A percentile compares a stretch with the other conserved stretches of the same genome.
Evolutionary conservation across 2,888 invertebrate species (phyloP).

Genomic region (Lepas anatifera): DNA sequence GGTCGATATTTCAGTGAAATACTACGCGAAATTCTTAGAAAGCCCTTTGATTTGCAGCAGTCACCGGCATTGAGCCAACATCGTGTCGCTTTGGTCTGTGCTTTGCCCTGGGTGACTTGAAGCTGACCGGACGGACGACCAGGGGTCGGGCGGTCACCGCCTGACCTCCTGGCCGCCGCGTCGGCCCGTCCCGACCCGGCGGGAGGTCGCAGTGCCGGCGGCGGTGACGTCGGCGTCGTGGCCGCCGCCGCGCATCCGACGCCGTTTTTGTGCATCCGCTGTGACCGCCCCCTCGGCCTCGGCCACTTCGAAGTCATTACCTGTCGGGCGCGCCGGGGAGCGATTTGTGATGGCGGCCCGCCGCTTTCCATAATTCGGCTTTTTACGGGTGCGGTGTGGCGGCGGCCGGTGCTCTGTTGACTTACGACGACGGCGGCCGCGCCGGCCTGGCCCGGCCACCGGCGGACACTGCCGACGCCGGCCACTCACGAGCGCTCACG

Average conservation of each 20-base stretch:
- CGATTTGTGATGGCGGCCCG: conserved; percentile 2
- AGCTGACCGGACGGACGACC: no score
- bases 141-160: no score
- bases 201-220: no score
- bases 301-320: conserved; percentile 12
- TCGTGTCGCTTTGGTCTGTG: no score
- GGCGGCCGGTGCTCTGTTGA: background rate
- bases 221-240: background rate
- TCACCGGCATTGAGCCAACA: no score
- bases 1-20: no score
- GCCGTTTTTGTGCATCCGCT: background rate
- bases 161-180: no score
- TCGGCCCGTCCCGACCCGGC: no score
- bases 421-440: background rate
- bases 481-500: background rate
- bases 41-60: no score
- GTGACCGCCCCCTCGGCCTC: background rate
- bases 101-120: no score
- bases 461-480: background rate
- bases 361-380: conserved; percentile 11
- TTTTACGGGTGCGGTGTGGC: background rate
- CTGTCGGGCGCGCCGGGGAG: background rate
- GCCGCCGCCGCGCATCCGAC: background rate
- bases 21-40: no score
- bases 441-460: background rate